These are phyloP conservation scores for Brachionichthys hirsutus DNA, from an alignment of 2,113 vertebrate genomes.

Conservation along the genomic window DNA sequence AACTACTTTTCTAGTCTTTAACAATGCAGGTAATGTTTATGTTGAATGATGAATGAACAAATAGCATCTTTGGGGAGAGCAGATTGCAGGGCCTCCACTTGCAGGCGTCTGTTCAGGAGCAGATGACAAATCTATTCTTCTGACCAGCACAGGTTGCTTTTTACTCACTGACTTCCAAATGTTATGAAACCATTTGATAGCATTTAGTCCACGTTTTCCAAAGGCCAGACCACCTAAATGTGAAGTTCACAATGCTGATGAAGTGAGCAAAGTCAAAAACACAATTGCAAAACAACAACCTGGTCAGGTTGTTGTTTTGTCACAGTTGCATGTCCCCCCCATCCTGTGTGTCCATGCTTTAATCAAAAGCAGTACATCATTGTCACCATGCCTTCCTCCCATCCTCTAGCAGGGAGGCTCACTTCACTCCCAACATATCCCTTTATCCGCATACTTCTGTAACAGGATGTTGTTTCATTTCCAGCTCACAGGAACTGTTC, in stretches of 20 bases:
- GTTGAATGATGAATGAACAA: too few relatives aligned
- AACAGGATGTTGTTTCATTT: constrained; percentile 28
- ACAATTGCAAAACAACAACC: too few relatives aligned
- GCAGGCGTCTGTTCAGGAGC: neutral
- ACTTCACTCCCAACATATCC: neutral
- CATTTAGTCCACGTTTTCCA: constrained; percentile 13
- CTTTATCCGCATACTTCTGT: constrained; percentile 19
- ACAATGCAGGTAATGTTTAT: too few relatives aligned
- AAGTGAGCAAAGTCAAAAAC: constrained; percentile 1
- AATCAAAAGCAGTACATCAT: constrained; percentile 22
- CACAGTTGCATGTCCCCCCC: neutral
- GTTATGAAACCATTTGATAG: constrained; percentile 12
- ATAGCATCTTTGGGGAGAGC: too few relatives aligned
- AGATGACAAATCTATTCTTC: constrained; percentile 46
- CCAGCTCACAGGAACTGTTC: constrained; percentile 22
- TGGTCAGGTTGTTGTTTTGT: constrained; percentile 9
- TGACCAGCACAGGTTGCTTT: constrained; percentile 18
- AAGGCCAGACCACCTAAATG: constrained; percentile 20
- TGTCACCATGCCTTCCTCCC: constrained; percentile 20
- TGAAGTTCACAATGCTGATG: constrained; percentile 8
- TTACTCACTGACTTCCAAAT: constrained; percentile 21
- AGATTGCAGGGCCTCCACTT: too few relatives aligned
- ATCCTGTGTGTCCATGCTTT: constrained; percentile 8
- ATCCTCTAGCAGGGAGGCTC: constrained; percentile 14
- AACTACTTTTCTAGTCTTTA: too few relatives aligned